A percentile compares a stretch with the other conserved stretches of the same genome.
Evolutionary conservation across 2,113 vertebrate species (phyloP).

Genomic region (Toxotes chatareus): DNA sequence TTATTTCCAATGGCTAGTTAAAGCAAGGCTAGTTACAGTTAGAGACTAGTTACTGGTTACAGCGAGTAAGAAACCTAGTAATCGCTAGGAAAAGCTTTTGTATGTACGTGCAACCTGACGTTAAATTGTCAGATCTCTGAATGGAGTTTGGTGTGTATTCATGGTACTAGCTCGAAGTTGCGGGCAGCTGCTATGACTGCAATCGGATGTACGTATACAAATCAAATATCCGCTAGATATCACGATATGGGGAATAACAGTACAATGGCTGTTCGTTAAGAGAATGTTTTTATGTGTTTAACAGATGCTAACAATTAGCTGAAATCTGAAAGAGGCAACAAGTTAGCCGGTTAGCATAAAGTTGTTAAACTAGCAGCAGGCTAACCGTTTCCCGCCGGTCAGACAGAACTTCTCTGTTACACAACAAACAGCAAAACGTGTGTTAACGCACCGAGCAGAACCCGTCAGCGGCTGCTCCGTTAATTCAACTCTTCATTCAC

Average conservation of each 20-base stretch:
- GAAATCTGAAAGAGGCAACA: background rate
- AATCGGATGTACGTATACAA: no score
- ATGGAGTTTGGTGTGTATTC: background rate
- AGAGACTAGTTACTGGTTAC: no score
- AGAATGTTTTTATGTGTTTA: no score
- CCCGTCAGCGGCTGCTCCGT: background rate
- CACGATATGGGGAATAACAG: no score
- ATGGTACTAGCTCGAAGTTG: background rate
- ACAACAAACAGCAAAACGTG: background rate
- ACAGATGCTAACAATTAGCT: conserved; percentile 13
- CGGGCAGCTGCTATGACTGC: background rate
- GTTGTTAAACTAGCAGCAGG: background rate
- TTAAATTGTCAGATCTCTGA: background rate
- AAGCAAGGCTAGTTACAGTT: no score
- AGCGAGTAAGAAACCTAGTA: no score
- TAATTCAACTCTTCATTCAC: background rate
- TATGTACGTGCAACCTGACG: no score
- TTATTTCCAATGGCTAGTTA: no score
- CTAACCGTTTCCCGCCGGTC: background rate
- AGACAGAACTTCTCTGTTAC: background rate
- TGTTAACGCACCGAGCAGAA: background rate
- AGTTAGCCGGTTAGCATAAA: background rate
- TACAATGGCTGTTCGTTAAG: background rate
- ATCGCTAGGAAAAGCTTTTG: no score
- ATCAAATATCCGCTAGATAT: no score